These are phyloP conservation scores for Tromatobia lineatoria DNA, from an alignment of 2,888 invertebrate species.

Conservation along the genomic window DNA sequence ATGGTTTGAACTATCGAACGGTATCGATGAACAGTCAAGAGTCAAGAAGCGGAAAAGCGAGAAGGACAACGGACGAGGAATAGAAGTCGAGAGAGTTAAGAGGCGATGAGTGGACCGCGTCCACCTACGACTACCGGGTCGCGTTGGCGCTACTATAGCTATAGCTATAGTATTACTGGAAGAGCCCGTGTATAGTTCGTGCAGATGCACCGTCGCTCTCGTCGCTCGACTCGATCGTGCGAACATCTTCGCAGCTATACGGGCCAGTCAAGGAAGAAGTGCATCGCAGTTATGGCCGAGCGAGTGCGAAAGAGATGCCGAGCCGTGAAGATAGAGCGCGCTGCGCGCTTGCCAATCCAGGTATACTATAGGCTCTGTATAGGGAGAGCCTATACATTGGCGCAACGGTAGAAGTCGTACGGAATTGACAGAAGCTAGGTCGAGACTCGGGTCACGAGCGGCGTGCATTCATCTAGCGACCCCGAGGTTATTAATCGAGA, in stretches of 20 bases:
- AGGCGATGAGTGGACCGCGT: conserved; percentile 83
- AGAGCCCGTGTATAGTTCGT: conserved; percentile 51
- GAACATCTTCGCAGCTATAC: conserved; percentile 65
- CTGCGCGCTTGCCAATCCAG: not conserved
- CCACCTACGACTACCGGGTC: conserved; percentile 78
- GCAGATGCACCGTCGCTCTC: conserved; percentile 50
- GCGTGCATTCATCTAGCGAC: conserved; percentile 66
- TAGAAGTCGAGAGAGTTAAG: conserved; percentile 62
- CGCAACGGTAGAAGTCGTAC: conserved; percentile 59
- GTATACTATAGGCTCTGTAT: conserved; percentile 3
- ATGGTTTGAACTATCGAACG: conserved; percentile 66
- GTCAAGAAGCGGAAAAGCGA: conserved; percentile 15
- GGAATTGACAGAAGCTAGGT: conserved; percentile 71
- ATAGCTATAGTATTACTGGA: conserved; percentile 11
- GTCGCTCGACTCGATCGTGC: conserved; percentile 61
- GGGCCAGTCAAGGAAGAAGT: conserved; percentile 57
- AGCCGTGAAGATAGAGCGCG: conserved; percentile 14
- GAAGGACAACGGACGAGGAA: conserved; percentile 5
- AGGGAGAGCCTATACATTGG: not conserved
- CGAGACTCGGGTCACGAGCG: conserved; percentile 65
- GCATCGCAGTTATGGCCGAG: conserved; percentile 17
- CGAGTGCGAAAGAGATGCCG: conserved; percentile 30
- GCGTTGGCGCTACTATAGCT: conserved; percentile 35
- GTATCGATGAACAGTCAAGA: conserved; percentile 55
- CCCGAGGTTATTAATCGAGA: conserved; percentile 69